Percentiles rank a stretch among this genome's conserved stretches.
Evolutionary conservation across 37 sponge, comb jelly and placozoan genomes (phyloP).

Genomic region (Oopsacas minuta): DNA sequence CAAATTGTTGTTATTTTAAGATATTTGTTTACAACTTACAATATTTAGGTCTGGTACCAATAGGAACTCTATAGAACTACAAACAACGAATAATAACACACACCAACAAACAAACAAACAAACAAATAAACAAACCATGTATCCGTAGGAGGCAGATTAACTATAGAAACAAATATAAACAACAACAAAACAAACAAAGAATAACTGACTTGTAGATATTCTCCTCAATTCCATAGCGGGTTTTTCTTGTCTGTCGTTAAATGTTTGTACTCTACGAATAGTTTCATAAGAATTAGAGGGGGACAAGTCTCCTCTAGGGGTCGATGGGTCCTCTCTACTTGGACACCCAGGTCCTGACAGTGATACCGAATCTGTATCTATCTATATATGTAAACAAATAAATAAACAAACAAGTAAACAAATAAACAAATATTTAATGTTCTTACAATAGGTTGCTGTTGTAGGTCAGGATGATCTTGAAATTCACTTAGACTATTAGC

Average conservation of each 20-base stretch:
- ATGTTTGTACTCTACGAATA: background rate
- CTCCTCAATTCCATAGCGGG: background rate
- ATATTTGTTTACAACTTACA: background rate
- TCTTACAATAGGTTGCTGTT: background rate
- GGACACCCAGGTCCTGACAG: background rate
- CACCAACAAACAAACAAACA: background rate
- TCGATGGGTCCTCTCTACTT: background rate
- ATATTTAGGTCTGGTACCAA: background rate
- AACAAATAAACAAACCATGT: background rate
- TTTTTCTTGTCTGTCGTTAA: constrained; percentile 7
- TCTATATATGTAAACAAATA: background rate
- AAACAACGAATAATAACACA: background rate
- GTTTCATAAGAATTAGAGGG: background rate
- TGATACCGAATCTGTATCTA: background rate
- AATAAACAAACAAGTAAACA: background rate
- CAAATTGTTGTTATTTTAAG: background rate
- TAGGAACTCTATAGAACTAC: background rate
- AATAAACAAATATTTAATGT: background rate
- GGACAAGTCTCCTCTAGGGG: background rate
- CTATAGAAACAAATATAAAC: background rate
- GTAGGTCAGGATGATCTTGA: background rate
- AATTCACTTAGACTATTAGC: background rate
- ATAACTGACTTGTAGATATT: background rate
- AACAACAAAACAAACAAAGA: constrained; percentile 12
- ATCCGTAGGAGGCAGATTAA: background rate